A percentile compares a stretch with the other conserved stretches of the same genome.
These are phyloP conservation scores for Guaruba guarouba DNA, from an alignment of 2,113 vertebrate species.

Conservation along the genomic window DNA sequence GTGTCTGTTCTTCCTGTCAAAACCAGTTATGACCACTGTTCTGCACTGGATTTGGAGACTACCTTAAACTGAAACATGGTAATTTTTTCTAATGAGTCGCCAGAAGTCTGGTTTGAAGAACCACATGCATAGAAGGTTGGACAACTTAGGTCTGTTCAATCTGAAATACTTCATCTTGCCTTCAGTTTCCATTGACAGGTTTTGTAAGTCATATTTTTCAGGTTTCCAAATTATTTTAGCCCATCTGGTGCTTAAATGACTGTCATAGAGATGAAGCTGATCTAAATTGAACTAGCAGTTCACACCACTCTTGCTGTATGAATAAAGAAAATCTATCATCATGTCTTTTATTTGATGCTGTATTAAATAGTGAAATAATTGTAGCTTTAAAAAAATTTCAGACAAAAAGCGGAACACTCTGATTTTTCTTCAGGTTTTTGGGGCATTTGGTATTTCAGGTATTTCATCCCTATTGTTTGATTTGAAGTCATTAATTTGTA, in stretches of 20 bases:
- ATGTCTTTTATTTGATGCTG: neutral
- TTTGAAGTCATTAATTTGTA: neutral
- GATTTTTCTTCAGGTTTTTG: conserved; percentile 12
- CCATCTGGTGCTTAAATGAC: neutral
- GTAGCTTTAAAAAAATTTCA: neutral
- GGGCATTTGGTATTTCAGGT: conserved; percentile 23
- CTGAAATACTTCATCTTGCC: neutral
- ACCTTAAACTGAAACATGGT: neutral
- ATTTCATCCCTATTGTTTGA: neutral
- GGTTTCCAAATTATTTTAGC: neutral
- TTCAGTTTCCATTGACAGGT: neutral
- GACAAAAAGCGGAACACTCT: neutral
- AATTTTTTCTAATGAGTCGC: neutral
- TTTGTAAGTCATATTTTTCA: neutral
- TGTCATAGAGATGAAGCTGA: neutral
- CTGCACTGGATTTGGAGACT: neutral
- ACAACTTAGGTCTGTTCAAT: neutral
- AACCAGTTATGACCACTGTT: neutral
- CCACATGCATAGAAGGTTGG: neutral
- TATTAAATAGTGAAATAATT: neutral
- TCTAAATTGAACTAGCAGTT: neutral
- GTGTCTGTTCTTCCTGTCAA: neutral
- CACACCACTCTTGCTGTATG: neutral
- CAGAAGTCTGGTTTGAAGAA: neutral
- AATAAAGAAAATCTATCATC: neutral